These are phyloP conservation scores for Nomia melanderi DNA, from an alignment of 1,140 invertebrate genomes.

Conservation along the genomic window DNA sequence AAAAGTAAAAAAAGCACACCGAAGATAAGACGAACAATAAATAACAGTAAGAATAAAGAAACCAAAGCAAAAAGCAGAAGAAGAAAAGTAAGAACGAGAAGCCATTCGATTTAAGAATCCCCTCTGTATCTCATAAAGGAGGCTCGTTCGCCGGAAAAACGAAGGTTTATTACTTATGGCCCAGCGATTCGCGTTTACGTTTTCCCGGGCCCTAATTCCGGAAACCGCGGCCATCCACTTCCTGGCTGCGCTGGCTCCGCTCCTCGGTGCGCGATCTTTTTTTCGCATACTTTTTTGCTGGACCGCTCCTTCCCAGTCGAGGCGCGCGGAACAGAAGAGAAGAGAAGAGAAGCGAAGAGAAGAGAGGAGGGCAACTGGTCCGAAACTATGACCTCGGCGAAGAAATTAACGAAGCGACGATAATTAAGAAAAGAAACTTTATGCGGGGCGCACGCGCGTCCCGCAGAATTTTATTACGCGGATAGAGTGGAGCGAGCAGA, in stretches of 20 bases:
- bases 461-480: slow-evolving; percentile 60
- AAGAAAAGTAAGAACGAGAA: too few relatives aligned
- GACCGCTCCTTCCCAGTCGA: not conserved
- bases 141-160: slow-evolving; percentile 4
- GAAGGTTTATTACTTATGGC: slow-evolving; percentile 43
- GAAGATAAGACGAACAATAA: too few relatives aligned
- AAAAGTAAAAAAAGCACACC: too few relatives aligned
- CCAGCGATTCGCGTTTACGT: slow-evolving; percentile 33
- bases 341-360: too few relatives aligned
- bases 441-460: slow-evolving; percentile 43
- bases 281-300: slow-evolving; percentile 15
- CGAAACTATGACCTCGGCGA: slow-evolving; percentile 47
- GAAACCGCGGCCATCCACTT: slow-evolving; percentile 51
- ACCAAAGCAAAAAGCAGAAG: too few relatives aligned
- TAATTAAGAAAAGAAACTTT: slow-evolving; percentile 70
- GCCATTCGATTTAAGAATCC: not conserved
- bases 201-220: slow-evolving; percentile 54
- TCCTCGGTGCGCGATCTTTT: not conserved
- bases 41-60: too few relatives aligned
- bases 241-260: slow-evolving; percentile 9
- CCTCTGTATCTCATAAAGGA: slow-evolving; percentile 32
- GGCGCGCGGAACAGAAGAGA: too few relatives aligned
- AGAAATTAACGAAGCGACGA: slow-evolving; percentile 69
- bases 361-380: not conserved
- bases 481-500: not conserved